These are phyloP conservation scores for Nilaparvata lugens DNA, from an alignment of 1,140 invertebrate species.

Conservation along the genomic window DNA sequence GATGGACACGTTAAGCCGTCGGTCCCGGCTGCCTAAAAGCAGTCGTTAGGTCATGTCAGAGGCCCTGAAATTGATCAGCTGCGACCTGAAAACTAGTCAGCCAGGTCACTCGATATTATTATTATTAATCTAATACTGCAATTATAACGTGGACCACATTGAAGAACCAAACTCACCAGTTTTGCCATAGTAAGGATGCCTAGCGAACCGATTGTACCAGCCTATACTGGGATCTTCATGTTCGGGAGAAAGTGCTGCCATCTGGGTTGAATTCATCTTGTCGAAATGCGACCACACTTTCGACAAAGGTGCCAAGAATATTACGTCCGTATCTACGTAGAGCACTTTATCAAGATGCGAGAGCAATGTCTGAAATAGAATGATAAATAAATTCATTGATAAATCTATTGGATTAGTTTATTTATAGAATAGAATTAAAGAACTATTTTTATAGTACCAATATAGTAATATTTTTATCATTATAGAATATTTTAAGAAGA, in stretches of 20 bases:
- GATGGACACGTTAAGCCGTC: too few species aligned
- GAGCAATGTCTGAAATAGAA: conserved; percentile 57
- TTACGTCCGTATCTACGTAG: conserved; percentile 88
- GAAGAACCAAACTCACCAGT: conserved; percentile 59
- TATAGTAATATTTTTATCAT: too few species aligned
- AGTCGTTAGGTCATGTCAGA: too few species aligned
- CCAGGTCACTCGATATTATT: too few species aligned
- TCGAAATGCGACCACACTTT: conserved; percentile 75
- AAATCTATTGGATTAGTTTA: conserved; percentile 5
- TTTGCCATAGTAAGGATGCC: conserved; percentile 87
- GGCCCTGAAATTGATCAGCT: too few species aligned
- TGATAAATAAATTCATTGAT: conserved; percentile 14
- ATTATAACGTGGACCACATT: too few species aligned
- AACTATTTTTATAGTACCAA: too few species aligned
- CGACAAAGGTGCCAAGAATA: conserved; percentile 72
- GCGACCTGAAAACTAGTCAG: too few species aligned
- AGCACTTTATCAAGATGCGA: conserved; percentile 73
- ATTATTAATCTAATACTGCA: too few species aligned
- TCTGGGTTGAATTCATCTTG: conserved; percentile 77
- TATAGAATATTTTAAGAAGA: too few species aligned
- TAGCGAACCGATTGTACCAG: conserved; percentile 94
- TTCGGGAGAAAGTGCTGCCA: conserved; percentile 80
- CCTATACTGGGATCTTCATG: conserved; percentile 84
- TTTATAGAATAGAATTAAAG: not conserved
- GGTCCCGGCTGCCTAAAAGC: too few species aligned